Base-by-base conservation (phyloP, 2,113 vertebrate species). In the Isichthys henryi region DNA sequence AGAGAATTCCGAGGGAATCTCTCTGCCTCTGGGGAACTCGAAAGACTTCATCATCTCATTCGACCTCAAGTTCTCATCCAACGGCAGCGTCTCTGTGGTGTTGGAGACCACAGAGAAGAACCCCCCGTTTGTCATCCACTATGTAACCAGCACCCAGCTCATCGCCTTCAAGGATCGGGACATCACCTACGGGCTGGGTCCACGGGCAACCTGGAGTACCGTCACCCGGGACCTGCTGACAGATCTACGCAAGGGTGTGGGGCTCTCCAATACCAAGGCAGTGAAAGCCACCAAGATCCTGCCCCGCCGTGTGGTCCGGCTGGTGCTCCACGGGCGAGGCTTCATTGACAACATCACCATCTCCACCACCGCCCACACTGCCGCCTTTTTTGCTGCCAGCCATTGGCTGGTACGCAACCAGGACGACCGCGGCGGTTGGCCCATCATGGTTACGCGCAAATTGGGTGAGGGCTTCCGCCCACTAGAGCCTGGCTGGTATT, bases 401-500 rank as follows among this genome's bases (percentile, higher is more conserved):
- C 95, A 97, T 89, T 99, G 98, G 98, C 94, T 99, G 93, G 94
- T 98, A 48, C 96, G 95, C 86, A 98, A 99, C 96, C 98, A 99
- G 94, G 98, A 99, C 45, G 98, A 98, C 35, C 95, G 94, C 10
- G 98, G 98, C 0, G 98, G 98, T 0, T 99, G 98, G 98, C 98
- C 98, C 46, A 99, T 99, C 91, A 97, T 97, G 96, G 98, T 99
- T 90, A 99, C 97, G 0, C 96, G 98, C 23, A 99, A 99, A 90
- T 92, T 99, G 39, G 98, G 98, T 0, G 98, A 99, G 35, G 98
- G 98, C 6, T 99, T 99, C 92, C 96, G 93, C 23, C 94, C 98
- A 7, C 90, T 99, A 93, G 98, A 99, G 23, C 98, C 98, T 0
- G 98, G 98, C 62, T 99, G 98, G 98, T 99, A 99, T 94, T 99